Base-by-base conservation (phyloP, 1,140 invertebrate species). In the Saccostrea cuccullata region DNA sequence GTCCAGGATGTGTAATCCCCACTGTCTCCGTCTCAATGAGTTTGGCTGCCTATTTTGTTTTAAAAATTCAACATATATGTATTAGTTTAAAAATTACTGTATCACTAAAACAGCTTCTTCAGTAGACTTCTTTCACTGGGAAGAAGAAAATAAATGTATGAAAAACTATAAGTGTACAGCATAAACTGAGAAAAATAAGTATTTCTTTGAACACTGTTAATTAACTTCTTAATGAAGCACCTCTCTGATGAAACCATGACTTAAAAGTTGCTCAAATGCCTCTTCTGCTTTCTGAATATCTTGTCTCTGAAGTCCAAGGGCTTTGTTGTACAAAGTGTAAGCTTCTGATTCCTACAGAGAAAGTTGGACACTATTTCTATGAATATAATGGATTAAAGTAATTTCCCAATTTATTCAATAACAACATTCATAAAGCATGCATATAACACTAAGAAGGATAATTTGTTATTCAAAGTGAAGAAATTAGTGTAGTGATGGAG, bases 261-360 rank as follows among this genome's bases (percentile, higher is more conserved):
- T 95, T 13, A 97, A 91, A 3, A 97, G 94, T 91, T 97, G 96
- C 91, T 96, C 95, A 36, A 97, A 96, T 55, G 96, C 94, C 89
- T 95, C 94, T 47, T 96, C 95, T 2, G 97, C 96, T 86, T 96
- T 96, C 8, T 95, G 90, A 67, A 96, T 96, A 4, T 96, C 95
- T 89, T 96, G 96, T 89, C 96, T 95, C 89, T 97, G 95, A 15
- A 97, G 94, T 17, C 96, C 95, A 26, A 97, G 94, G 12, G 96
- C 96, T 94, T 96, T 96, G 77, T 97, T 96, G 92, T 97, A 97
- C 90, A 97, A 95, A 13, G 96, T 96, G 85, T 97, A 95, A 0
- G 97, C 97, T 88, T 97, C 96, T 93, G 97, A 96, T 94, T 97
- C 97, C 96, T 97, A 88, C 2, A 30, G 17, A 82, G 2, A 47